A percentile compares a stretch with the other conserved stretches of the same genome.
phyloP scores from a whole-genome alignment of 2,888 invertebrate species.

The Siphlonurus alternatus region DNA sequence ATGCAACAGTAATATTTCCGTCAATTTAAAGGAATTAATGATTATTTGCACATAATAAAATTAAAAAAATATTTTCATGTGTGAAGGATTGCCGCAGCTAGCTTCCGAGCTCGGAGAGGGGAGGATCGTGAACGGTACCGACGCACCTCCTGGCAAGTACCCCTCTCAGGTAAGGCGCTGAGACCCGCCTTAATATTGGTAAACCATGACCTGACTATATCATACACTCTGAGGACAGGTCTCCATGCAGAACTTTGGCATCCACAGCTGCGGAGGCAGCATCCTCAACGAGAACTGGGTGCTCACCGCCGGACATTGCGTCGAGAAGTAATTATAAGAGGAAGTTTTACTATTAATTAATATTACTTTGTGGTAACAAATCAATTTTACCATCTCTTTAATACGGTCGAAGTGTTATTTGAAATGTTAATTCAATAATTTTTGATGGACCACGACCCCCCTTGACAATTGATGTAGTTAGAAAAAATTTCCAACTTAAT shows the following conservation, averaged over 20 bases:
- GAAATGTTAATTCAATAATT: not conserved
- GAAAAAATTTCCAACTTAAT: too few species aligned
- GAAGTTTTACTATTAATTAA: too few species aligned
- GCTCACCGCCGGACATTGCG: slow-evolving; percentile 13
- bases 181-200: not conserved
- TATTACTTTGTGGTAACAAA: too few species aligned
- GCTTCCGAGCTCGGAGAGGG: not conserved
- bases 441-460: not conserved
- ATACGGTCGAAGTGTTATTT: not conserved
- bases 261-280: slow-evolving; percentile 11
- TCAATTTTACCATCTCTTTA: too few species aligned
- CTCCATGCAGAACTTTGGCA: slow-evolving; percentile 9
- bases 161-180: not conserved
- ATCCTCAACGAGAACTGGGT: slow-evolving; percentile 11
- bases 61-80: not conserved
- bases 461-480: too few species aligned
- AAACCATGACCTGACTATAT: not conserved
- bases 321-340: slow-evolving; percentile 4
- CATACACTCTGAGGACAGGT: slow-evolving; percentile 7
- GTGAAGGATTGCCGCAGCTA: not conserved
- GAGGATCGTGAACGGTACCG: not conserved
- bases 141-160: not conserved
- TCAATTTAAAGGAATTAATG: not conserved
- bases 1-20: too few species aligned
- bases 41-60: too few species aligned